Evolutionary conservation across 1,140 invertebrate species (phyloP), one percentile per base, ranked within the genome.

Genomic region (Brachionus plicatilis): DNA sequence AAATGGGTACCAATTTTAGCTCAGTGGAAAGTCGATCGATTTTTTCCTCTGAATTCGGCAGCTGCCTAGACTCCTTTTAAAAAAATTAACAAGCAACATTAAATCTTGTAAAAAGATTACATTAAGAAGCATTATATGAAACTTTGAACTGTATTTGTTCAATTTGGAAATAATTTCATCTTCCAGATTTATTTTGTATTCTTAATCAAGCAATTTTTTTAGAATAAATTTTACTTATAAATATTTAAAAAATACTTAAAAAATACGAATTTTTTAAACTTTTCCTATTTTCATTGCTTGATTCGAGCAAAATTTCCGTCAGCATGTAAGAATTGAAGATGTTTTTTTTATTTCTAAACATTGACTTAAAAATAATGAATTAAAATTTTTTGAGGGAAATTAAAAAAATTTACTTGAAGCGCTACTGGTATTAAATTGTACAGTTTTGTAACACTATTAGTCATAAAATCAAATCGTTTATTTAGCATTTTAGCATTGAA

Each of bases 271-370:
- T 45, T 82, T 65, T 82, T 12, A 82, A 24, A 12, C 45, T 82
- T 82, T 82, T 20, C 27, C 53, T 41, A 11, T 65, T 56, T 27
- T 27, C 37, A 14, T 41, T 12, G 20, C 8, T 60, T 24, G 65
- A 65, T 68, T 82, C 79, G 2, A 82, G 43, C 11, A 82, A 65
- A 14, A 82, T 82, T 47, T 82, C 79, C 5, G 79, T 82, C 29
- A 82, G 41, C 79, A 82, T 82, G 37, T 65, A 82, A 20, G 79
- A 82, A 68, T 82, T 82, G 33, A 82, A 82, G 14, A 82, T 82
- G 29, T 68, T 82, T 82, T 43, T 65, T 41, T 68, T 82, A n/a
- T 29, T 82, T 43, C 41, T 43, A 27, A 82, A 82, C 3, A 82
- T 45, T 43, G 53, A 9, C 53, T 82, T 80, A 2, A 3, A 78